Conservation (phyloP, 2,113 vertebrate species). For the Rhea pennata region DNA sequence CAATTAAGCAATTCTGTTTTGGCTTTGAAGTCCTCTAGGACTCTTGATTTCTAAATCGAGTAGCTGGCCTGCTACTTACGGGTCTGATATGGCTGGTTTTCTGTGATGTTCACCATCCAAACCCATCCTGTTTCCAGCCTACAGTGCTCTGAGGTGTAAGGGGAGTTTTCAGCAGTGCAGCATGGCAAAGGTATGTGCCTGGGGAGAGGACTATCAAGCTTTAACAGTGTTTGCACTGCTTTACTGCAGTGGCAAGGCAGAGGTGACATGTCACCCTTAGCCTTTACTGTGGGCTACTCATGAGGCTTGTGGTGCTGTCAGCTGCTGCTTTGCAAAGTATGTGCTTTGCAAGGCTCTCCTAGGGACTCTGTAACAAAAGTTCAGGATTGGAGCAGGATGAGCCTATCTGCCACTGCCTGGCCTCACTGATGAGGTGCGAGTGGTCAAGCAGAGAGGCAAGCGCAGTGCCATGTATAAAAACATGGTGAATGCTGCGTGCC, state of each 20-base stretch:
- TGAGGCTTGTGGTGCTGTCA: too few relatives aligned
- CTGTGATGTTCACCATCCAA: background rate
- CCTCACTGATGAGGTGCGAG: background rate
- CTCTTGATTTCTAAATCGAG: background rate
- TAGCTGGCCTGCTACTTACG: too few relatives aligned
- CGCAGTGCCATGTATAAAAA: background rate
- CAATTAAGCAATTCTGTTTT: too few relatives aligned
- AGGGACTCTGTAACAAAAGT: background rate
- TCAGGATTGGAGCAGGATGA: background rate
- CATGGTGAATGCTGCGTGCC: background rate
- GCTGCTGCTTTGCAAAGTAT: too few relatives aligned
- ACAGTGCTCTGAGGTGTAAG: background rate
- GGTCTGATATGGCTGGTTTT: background rate
- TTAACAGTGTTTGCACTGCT: too few relatives aligned
- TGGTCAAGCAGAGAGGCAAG: background rate
- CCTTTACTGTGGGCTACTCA: too few relatives aligned
- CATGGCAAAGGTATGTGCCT: background rate
- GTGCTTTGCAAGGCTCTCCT: background rate
- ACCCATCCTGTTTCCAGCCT: background rate
- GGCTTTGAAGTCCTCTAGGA: too few relatives aligned
- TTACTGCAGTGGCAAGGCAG: background rate
- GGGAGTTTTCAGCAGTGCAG: background rate
- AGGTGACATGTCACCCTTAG: background rate
- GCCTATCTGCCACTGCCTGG: rapidly evolving
- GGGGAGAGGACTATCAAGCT: too few relatives aligned